Base-by-base conservation (phyloP, 2,113 vertebrate genomes). In the Carollia perspicillata region DNA sequence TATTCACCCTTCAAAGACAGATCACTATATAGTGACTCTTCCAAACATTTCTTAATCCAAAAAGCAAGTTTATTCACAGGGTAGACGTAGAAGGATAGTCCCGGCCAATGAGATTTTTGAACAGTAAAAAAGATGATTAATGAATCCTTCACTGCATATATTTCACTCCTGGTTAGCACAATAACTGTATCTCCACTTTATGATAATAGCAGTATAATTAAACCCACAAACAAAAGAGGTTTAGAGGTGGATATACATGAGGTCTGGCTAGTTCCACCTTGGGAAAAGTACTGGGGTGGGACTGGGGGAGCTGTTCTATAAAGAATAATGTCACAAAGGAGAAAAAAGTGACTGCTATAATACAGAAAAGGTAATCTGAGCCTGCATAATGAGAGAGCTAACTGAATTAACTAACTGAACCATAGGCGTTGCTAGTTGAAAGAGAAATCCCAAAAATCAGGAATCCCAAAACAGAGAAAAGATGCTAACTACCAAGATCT, bases 21-120 rank as follows among this genome's bases (percentile, higher is more conserved):
- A 42, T 28, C 9, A 35, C 42, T 85, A 40, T 18, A 28, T 3
- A 63, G 17, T 63, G n/a, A 58, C 47, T 91, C 37, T 81, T 90
- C 33, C 66, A 95, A 95, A 95, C 1, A 84, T 74, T 84, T 94
- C 89, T 86, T 86, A 89, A 83, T 49, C 40, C 58, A 87, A 89
- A 96, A 87, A 23, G 16, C 49, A 90, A 78, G 28, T 14, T 53
- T 88, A 92, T 63, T 78, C 22, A 86, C 6, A 78, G 0, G 20
- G 53, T 69, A 90, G 44, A 89, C 16, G 53, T 69, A 90, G 44
- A 89, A 89, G 16, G 69, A 16, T 79, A 20, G 26, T 66, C 55
- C 68, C 44, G 9, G 20, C 10, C 44, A 94, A 5, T n/a, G n/a
- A 75, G 30, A 79, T 80, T 87, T 89, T 4, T 90, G 28, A 89